These are phyloP conservation scores for Thecophora atra DNA, from an alignment of 2,888 invertebrate genomes.

Conservation along the genomic window DNA sequence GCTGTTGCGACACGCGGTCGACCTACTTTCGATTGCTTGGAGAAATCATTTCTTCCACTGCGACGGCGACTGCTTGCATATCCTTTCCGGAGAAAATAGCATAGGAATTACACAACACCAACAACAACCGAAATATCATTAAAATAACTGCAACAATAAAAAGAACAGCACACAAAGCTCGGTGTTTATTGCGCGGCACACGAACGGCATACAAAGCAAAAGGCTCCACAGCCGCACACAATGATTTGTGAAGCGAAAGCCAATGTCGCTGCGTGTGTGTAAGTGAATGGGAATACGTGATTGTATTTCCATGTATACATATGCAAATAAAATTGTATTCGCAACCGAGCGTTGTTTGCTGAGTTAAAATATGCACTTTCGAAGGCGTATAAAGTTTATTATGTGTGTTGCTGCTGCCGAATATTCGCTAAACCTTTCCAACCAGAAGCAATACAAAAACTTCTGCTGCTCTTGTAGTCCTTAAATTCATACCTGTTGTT, in stretches of 20 bases:
- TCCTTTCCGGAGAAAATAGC: constrained; percentile 9
- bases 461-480: background rate
- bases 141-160: constrained; percentile 6
- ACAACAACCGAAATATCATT: background rate
- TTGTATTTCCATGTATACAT: background rate
- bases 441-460: background rate
- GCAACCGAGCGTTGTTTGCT: background rate
- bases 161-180: background rate
- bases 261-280: too few species aligned
- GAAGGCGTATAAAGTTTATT: constrained; percentile 12
- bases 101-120: background rate
- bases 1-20: constrained; percentile 8
- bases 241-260: constrained; percentile 33
- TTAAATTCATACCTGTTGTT: background rate
- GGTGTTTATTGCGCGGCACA: background rate
- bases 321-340: background rate
- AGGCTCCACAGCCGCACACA: constrained; percentile 5
- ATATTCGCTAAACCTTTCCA: background rate
- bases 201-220: constrained; percentile 14
- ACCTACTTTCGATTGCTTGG: constrained; percentile 1
- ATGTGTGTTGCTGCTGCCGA: constrained; percentile 9
- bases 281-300: too few species aligned
- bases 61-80: constrained; percentile 2
- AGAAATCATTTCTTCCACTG: background rate
- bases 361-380: background rate